Base-by-base conservation (phyloP, 1,140 invertebrate species). In the Listronotus oregonensis region DNA sequence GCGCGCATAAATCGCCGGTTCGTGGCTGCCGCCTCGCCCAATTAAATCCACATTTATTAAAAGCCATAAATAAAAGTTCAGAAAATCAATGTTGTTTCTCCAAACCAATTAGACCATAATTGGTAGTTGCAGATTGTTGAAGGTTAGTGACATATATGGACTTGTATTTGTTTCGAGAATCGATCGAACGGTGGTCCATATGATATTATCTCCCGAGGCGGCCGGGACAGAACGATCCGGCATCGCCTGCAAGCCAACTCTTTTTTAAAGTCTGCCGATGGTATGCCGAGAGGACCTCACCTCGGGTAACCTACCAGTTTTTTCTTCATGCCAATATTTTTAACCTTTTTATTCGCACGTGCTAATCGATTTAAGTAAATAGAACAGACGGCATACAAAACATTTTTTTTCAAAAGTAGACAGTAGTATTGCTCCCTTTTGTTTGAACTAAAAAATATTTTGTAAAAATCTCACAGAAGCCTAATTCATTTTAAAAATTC, bases 21-120 rank as follows among this genome's bases (percentile, higher is more conserved):
- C 6, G 34, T 15, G 15, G 31, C 46, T 63, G 44, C 56, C 64
- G 64, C 51, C 52, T 69, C 60, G 32, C 54, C 67, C 65, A 73
- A 73, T 71, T 71, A 70, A 66, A 71, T 31, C 32, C 43, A 58
- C 60, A 67, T 69, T 69, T 73, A 71, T 73, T 71, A 71, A 71
- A 70, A 63, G 72, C 68, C 64, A 71, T 73, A 73, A 73, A 73
- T 71, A 72, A 72, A 66, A 71, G 70, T 75, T 71, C 71, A 71
- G 72, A 77, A 76, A 77, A 78, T 77, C 74, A 76, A 78, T 76
- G 75, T 77, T 74, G 71, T 74, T 77, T 77, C 75, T 75, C 65
- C 75, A 77, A 78, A 78, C 71, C 76, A 77, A 77, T 78, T 78
- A 77, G 75, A 75, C 77, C 75, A 76, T 77, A 78, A 77, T 76